Evolutionary conservation across 2,113 vertebrate genomes (phyloP), one percentile per base, ranked within the genome.

Genomic region (Salvelinus alpinus): DNA sequence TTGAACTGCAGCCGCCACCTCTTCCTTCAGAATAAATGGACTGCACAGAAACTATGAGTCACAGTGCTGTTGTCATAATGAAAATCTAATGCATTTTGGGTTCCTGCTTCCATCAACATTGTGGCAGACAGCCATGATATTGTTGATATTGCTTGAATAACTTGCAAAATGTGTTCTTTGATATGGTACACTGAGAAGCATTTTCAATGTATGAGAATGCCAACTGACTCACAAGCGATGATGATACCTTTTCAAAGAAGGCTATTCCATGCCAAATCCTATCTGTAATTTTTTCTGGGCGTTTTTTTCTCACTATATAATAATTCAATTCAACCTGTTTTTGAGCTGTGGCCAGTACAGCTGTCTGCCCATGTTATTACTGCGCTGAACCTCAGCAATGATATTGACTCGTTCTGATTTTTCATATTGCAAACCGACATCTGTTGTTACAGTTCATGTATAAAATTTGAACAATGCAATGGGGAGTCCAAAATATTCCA

Each of bases 1-100:
- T 88, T 91, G 91, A 92, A 93, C 92, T 92, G 89, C 88, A 90
- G 86, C 90, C 81, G 88, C 82, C 87, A 86, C 84, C 90, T 89
- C 89, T 91, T 93, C 89, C 92, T 92, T 93, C 88, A 90, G 88
- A 92, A 91, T 91, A 91, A 92, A 93, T 92, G 86, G 88, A 86
- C 92, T 90, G 88, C 90, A 92, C 90, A 84, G 72, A 87, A 88
- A 83, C 85, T 80, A 82, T 86, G 87, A 87, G 86, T 84, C 54
- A 78, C 89, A 88, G 88, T 88, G 86, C 88, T 90, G 86, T 44
- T 79, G 83, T 91, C 84, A 87, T 93, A 92, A 93, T 93, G 91
- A 93, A 94, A 94, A 92, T 88, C 88, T 91, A 92, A 93, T 93
- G 91, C 84, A 87, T 91, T 93, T 91, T 87, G 84, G 83, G 82